These are phyloP conservation scores for Paralvinella palmiformis DNA, from an alignment of 1,140 invertebrate species.

Conservation along the genomic window DNA sequence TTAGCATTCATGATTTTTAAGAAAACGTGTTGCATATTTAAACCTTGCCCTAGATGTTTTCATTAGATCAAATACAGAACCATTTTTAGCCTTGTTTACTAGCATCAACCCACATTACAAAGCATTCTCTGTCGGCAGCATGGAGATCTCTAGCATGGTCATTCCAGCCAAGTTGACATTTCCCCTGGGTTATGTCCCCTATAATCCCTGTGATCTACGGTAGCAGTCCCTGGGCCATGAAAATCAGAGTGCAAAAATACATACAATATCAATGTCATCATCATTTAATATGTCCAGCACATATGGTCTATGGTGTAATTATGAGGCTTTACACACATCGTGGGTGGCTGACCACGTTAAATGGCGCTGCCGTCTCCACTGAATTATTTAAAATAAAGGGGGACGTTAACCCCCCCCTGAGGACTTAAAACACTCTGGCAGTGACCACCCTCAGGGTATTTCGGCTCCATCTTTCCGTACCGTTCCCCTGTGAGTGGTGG, in stretches of 20 bases:
- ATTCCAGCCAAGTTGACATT: not conserved
- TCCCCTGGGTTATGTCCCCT: not conserved
- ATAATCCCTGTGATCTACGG: not conserved
- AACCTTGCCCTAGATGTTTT: not conserved
- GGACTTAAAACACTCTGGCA: too few relatives aligned
- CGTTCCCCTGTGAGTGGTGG: too few relatives aligned
- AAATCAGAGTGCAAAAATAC: not conserved
- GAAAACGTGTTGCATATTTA: not conserved
- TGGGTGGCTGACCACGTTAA: too few relatives aligned
- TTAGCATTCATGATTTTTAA: not conserved
- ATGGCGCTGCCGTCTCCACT: too few relatives aligned
- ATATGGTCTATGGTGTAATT: too few relatives aligned
- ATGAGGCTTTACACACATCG: too few relatives aligned
- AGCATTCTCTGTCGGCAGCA: not conserved
- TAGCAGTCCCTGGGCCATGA: not conserved
- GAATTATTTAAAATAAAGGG: too few relatives aligned
- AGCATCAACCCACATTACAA: conserved; percentile 4
- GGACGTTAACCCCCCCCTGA: too few relatives aligned
- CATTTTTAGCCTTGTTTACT: not conserved
- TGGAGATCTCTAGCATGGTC: not conserved
- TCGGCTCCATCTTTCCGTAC: too few relatives aligned
- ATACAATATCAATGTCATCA: conserved; percentile 6
- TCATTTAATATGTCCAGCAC: conserved; percentile 7
- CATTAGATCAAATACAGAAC: not conserved
- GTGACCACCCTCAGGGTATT: too few relatives aligned